These are phyloP conservation scores for Choloepus hoffmanni DNA, from an alignment of 2,113 vertebrate species.

Conservation along the genomic window DNA sequence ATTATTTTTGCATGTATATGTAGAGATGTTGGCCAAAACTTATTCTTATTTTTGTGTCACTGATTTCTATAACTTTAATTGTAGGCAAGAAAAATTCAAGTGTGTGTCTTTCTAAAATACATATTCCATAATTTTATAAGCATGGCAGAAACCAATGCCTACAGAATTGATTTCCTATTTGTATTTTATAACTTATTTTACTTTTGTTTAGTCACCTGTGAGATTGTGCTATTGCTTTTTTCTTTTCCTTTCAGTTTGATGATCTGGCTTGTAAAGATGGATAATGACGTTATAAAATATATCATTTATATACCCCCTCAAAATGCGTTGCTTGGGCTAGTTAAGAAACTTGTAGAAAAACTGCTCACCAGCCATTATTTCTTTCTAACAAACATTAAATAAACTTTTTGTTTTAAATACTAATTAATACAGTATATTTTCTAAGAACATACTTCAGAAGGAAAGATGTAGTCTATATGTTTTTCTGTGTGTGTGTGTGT, in stretches of 20 bases:
- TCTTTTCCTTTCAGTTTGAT: slow-evolving; percentile 20
- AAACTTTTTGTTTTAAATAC: slow-evolving; percentile 17
- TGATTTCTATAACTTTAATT: neutral
- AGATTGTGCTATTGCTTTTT: neutral
- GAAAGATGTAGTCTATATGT: neutral
- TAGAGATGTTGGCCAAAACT: neutral
- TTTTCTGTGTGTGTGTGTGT: neutral
- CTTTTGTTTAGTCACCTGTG: neutral
- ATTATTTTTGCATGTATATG: neutral
- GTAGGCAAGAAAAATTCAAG: neutral
- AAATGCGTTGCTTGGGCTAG: neutral
- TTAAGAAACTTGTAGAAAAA: slow-evolving; percentile 10
- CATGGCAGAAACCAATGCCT: neutral
- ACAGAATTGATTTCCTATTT: neutral
- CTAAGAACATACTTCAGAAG: neutral
- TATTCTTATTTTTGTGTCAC: neutral
- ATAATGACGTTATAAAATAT: neutral
- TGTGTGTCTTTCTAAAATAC: neutral
- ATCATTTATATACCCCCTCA: neutral
- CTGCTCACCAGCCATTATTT: neutral
- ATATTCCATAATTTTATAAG: slow-evolving; percentile 10
- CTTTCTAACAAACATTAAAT: neutral
- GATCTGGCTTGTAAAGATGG: neutral
- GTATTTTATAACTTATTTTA: neutral
- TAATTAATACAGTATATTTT: neutral